Conservation (phyloP, 1,140 invertebrate species). For the Caenorhabditis remanei region DNA sequence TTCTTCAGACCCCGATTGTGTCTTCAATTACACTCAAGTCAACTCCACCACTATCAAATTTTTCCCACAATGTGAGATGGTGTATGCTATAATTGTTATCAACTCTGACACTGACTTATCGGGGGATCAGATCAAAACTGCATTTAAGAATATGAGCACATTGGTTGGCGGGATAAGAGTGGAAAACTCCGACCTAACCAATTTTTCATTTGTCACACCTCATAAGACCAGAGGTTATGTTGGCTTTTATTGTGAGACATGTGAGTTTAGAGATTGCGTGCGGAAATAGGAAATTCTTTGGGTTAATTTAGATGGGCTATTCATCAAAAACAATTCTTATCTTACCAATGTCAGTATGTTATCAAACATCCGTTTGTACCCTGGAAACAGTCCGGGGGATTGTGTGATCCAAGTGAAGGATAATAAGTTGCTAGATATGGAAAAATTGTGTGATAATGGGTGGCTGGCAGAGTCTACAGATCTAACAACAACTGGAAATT, state of each 20-base stretch:
- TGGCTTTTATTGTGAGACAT: neutral
- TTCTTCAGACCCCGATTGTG: neutral
- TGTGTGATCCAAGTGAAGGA: neutral
- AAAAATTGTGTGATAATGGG: neutral
- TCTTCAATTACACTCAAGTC: slow-evolving; percentile 1
- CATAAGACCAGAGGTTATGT: neutral
- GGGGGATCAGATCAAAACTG: neutral
- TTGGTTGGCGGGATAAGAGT: neutral
- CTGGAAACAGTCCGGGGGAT: neutral
- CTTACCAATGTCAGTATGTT: neutral
- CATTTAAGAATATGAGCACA: neutral
- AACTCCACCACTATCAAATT: neutral
- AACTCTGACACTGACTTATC: neutral
- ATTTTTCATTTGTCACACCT: neutral
- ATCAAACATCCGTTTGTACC: neutral
- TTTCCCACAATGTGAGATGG: neutral
- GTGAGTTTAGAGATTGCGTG: neutral
- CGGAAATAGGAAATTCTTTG: no score
- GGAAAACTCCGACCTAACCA: neutral
- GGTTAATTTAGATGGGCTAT: neutral
- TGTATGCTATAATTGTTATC: neutral
- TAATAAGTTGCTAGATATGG: neutral
- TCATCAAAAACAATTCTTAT: neutral
- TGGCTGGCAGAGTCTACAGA: neutral
- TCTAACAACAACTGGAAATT: neutral